phyloP scores from a whole-genome alignment of 2,888 invertebrate species.

The Smittia aterrima region DNA sequence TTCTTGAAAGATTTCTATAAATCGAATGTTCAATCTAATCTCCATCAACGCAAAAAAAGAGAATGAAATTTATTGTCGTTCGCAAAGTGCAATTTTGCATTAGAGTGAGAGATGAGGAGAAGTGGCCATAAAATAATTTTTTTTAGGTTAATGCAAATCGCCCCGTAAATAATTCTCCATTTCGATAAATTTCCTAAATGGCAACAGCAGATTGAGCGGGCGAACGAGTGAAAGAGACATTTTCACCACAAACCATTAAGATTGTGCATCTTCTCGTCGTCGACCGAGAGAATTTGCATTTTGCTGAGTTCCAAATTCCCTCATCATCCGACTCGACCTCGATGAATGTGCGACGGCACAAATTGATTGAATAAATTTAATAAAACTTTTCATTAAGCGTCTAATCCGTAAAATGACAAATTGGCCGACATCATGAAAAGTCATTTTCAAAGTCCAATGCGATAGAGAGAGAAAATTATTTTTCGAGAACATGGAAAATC shows the following conservation, averaged over 20 bases:
- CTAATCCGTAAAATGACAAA: conserved; percentile 34
- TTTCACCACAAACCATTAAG: neutral
- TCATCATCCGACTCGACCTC: too few species aligned
- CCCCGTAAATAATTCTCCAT: neutral
- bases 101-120: too few species aligned
- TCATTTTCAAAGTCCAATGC: conserved; percentile 6
- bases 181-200: neutral
- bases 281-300: neutral
- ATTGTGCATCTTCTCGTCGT: neutral
- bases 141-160: neutral
- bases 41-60: neutral
- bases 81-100: neutral
- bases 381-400: conserved; percentile 38
- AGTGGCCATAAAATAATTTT: neutral
- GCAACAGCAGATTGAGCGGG: neutral
- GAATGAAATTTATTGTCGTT: neutral
- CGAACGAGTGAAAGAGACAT: neutral
- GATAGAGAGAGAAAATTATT: neutral
- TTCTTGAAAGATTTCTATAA: too few species aligned
- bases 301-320: neutral
- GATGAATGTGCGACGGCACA: neutral
- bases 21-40: neutral
- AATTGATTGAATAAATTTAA: conserved; percentile 32
- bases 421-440: conserved; percentile 38
- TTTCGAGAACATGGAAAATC: neutral